These are phyloP conservation scores for Parapristionchus giblindavisi DNA, from an alignment of 2,888 invertebrate species.

Conservation along the genomic window DNA sequence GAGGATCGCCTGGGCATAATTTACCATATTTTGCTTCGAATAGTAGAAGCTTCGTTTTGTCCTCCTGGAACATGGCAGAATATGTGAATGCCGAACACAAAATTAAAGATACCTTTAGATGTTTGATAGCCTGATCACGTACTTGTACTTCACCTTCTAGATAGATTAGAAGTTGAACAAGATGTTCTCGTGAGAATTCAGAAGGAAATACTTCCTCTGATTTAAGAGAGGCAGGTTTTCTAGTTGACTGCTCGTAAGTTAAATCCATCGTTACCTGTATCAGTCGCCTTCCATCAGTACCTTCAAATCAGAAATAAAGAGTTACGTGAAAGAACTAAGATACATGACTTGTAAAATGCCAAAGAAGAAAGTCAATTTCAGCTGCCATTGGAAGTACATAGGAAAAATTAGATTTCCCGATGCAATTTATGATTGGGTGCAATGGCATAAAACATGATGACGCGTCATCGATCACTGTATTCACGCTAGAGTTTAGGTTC, in stretches of 20 bases:
- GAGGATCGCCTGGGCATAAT: background rate
- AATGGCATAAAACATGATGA: no score
- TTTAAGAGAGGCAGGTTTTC: no score
- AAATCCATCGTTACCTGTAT: constrained; percentile 2
- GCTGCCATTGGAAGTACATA: no score
- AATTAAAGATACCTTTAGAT: constrained; percentile 3
- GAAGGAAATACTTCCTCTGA: background rate
- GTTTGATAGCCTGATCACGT: background rate
- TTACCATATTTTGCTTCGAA: background rate
- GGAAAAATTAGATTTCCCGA: no score
- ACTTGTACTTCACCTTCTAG: background rate
- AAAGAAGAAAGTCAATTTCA: no score
- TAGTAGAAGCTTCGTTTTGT: background rate
- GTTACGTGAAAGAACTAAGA: no score
- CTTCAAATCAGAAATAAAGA: no score
- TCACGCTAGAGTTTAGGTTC: no score
- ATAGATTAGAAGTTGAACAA: constrained; percentile 7
- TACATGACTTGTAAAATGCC: no score
- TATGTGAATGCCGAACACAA: background rate
- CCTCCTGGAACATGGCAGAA: constrained; percentile 20
- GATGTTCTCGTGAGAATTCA: background rate
- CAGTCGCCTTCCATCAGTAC: constrained; percentile 1
- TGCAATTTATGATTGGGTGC: no score
- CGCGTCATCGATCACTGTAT: no score
- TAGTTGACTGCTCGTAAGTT: background rate